A percentile compares a stretch with the other conserved stretches of the same genome.
Evolutionary conservation across 30 jellyfish, hydroid and myxozoan genomes (phyloP).

Genomic region (Turritopsis dohrnii): DNA sequence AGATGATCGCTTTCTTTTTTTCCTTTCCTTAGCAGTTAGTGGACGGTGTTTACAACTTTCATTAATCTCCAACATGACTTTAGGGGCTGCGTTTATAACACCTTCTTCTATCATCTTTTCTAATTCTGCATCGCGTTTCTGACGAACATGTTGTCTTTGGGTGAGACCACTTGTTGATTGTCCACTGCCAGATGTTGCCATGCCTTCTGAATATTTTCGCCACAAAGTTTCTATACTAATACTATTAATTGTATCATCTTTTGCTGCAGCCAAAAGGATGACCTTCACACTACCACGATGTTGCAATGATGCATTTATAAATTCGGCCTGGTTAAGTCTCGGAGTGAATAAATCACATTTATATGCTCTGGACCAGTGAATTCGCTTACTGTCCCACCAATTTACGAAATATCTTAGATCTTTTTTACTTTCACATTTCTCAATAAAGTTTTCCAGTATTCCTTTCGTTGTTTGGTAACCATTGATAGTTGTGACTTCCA

Average conservation of each 20-base stretch:
- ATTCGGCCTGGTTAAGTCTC: constrained; percentile 8
- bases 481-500: background rate
- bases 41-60: background rate
- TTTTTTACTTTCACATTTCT: background rate
- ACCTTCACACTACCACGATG: constrained; percentile 12
- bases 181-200: background rate
- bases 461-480: background rate
- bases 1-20: no score
- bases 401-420: background rate
- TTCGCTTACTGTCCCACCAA: background rate
- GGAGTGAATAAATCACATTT: constrained; percentile 11
- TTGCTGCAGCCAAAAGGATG: constrained; percentile 8
- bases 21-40: background rate
- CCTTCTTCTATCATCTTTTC: background rate
- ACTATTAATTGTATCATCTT: background rate
- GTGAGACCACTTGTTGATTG: background rate
- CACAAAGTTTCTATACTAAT: background rate
- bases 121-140: background rate
- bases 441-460: background rate
- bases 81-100: background rate
- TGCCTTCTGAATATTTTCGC: constrained; percentile 6
- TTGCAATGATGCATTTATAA: background rate
- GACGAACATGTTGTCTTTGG: constrained; percentile 1
- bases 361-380: constrained; percentile 14
- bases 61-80: background rate